These are phyloP conservation scores for Spisula subtruncata DNA, from an alignment of 2,888 invertebrate genomes.

Conservation along the genomic window DNA sequence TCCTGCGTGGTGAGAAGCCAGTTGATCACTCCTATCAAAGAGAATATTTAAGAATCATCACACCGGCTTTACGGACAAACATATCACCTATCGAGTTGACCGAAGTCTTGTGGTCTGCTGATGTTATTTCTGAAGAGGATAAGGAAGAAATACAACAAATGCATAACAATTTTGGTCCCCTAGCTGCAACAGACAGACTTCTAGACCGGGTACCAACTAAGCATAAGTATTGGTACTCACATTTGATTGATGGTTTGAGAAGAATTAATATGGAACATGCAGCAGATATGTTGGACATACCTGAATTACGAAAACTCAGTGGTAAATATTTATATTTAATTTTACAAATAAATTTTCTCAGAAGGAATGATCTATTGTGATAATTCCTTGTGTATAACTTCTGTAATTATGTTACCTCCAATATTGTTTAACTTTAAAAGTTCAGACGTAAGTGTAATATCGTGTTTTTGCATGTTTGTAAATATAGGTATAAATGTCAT, in stretches of 20 bases:
- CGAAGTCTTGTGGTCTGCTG: conserved; percentile 12
- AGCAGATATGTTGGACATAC: conserved; percentile 30
- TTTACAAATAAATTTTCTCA: background rate
- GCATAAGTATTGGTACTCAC: conserved; percentile 33
- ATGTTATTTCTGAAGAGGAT: conserved; percentile 43
- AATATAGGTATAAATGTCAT: too few species aligned
- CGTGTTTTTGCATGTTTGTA: too few species aligned
- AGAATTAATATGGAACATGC: background rate
- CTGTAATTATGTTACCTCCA: too few species aligned
- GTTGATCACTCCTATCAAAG: conserved; percentile 36
- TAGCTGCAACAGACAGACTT: conserved; percentile 31
- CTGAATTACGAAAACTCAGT: background rate
- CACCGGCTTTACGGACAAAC: conserved; percentile 14
- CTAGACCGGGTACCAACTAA: conserved; percentile 32
- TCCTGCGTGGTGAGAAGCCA: conserved; percentile 8
- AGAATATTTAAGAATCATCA: conserved; percentile 30
- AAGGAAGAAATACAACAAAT: conserved; percentile 34
- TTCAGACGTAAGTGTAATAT: too few species aligned
- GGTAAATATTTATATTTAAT: background rate
- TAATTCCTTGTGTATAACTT: background rate
- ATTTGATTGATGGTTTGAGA: conserved; percentile 25
- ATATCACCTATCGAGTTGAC: conserved; percentile 18
- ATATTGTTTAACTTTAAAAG: too few species aligned
- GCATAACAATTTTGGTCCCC: background rate
- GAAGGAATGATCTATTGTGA: background rate